phyloP scores from a whole-genome alignment of 2,113 vertebrate genomes.

The Glareola pratincola region DNA sequence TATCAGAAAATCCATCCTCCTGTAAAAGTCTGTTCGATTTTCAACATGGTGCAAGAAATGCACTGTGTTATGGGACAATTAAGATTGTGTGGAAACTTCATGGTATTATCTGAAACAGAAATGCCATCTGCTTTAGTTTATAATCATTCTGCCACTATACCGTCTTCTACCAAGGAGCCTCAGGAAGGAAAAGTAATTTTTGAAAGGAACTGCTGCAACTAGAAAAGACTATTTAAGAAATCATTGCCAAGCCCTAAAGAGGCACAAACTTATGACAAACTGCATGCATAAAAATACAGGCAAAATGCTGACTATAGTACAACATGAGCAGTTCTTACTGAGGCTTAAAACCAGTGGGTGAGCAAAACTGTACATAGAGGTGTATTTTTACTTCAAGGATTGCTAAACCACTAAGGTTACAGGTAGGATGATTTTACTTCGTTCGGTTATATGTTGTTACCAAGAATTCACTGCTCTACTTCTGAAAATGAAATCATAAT shows the following conservation, averaged over 20 bases:
- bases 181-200: background rate
- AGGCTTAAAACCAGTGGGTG: background rate
- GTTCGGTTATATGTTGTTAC: background rate
- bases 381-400: background rate
- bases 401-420: background rate
- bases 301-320: constrained; percentile 7
- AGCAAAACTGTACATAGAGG: background rate
- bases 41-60: background rate
- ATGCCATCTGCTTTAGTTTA: background rate
- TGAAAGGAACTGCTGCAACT: background rate
- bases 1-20: background rate
- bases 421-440: background rate
- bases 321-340: background rate
- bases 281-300: constrained; percentile 5
- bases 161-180: background rate
- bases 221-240: constrained; percentile 1
- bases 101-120: background rate
- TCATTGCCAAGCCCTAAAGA: background rate
- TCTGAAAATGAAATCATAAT: background rate
- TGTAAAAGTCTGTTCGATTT: background rate
- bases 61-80: background rate
- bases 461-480: background rate
- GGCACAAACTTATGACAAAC: constrained; percentile 1
- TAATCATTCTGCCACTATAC: background rate
- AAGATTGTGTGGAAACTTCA: background rate